phyloP scores from a whole-genome alignment of 2,797 vertebrate species.

The Pangasius mekongensis region DNA sequence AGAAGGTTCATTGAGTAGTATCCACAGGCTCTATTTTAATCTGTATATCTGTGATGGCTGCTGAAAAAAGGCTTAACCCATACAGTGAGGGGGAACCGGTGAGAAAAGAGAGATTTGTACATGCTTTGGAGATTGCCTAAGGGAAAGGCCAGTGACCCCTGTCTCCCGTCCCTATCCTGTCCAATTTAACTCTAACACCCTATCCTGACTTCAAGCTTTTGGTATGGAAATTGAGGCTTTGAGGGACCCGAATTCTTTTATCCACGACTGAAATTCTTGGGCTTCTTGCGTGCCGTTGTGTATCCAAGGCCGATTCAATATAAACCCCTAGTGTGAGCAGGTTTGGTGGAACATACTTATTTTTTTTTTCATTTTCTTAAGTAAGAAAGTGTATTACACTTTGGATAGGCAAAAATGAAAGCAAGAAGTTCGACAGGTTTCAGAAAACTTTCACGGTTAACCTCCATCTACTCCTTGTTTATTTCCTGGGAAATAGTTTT shows the following conservation, averaged over 20 bases:
- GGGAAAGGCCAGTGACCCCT: conserved; percentile 66
- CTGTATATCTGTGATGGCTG: conserved; percentile 41
- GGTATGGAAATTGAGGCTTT: conserved; percentile 64
- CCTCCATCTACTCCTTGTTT: conserved; percentile 1
- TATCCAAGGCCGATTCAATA: conserved; percentile 58
- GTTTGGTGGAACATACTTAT: neutral
- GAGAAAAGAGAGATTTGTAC: conserved; percentile 64
- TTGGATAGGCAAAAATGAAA: neutral
- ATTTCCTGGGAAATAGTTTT: conserved; percentile 47
- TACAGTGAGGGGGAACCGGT: conserved; percentile 46
- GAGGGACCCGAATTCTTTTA: conserved; percentile 57
- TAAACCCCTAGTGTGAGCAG: conserved; percentile 19
- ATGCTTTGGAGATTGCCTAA: conserved; percentile 75
- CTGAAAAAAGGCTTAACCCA: conserved; percentile 47
- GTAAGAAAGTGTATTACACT: neutral
- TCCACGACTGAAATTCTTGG: conserved; percentile 57
- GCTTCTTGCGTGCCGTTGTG: conserved; percentile 46
- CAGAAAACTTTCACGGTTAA: conserved; percentile 1
- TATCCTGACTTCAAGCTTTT: conserved; percentile 61
- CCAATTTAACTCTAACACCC: conserved; percentile 59
- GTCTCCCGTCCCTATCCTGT: conserved; percentile 57
- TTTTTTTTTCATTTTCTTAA: neutral
- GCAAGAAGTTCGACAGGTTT: conserved; percentile 20
- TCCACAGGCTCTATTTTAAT: conserved; percentile 53
- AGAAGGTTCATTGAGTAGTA: conserved; percentile 47